Conservation (phyloP, 2,113 vertebrate genomes). For the Gallinago media region DNA sequence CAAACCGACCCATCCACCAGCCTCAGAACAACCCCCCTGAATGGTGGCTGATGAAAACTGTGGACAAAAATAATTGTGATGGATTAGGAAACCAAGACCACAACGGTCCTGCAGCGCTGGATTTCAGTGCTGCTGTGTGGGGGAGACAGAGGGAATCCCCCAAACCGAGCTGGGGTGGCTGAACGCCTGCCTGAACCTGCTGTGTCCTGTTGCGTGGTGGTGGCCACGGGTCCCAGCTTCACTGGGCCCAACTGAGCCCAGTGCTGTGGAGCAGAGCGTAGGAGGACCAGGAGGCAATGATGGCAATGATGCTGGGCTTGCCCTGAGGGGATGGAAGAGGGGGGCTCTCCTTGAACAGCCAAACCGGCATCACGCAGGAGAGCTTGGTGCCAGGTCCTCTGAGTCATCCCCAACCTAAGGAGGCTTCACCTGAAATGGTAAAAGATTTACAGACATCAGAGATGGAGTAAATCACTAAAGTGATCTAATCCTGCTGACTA, state of each 20-base stretch:
- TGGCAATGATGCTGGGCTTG: not conserved
- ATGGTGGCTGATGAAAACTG: not conserved
- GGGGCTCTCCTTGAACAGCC: not conserved
- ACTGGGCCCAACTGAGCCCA: not conserved
- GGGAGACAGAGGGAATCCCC: not conserved
- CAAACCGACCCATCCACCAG: not conserved
- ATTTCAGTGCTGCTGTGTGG: not conserved
- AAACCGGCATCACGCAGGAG: accelerated
- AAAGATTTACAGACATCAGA: not conserved
- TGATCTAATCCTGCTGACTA: not conserved
- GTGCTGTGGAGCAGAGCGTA: not conserved
- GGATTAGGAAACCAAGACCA: not conserved
- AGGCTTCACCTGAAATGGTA: not conserved
- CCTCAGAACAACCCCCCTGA: not conserved
- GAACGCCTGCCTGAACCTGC: accelerated
- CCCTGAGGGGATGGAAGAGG: not conserved
- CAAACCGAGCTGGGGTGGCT: accelerated
- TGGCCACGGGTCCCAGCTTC: accelerated
- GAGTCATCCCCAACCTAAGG: not conserved
- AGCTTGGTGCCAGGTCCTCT: not conserved
- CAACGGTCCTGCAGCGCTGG: not conserved
- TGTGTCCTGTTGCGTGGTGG: not conserved
- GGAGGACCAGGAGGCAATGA: not conserved
- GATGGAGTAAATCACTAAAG: not conserved
- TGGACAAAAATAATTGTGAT: not conserved